phyloP scores from a whole-genome alignment of 2,888 invertebrate genomes.

The Lottia gigantea region DNA sequence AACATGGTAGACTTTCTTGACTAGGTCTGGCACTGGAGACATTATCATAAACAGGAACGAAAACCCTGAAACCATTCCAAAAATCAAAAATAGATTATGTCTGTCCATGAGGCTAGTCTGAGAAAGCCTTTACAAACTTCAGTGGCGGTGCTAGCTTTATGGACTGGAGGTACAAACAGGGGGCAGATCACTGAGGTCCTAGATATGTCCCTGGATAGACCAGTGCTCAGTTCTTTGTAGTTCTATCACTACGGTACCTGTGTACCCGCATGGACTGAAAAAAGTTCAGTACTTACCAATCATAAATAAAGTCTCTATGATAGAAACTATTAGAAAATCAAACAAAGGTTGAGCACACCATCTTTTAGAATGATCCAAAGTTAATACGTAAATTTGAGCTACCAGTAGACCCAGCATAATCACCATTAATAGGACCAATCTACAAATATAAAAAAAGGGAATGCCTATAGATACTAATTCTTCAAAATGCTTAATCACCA shows the following conservation, averaged over 20 bases:
- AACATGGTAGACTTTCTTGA: constrained; percentile 60
- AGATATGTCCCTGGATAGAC: no score
- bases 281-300: constrained; percentile 45
- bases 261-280: no score
- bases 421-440: constrained; percentile 45
- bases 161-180: no score
- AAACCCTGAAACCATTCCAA: constrained; percentile 46
- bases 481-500: no score
- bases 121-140: no score
- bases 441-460: constrained; percentile 33
- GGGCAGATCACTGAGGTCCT: no score
- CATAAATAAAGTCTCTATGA: constrained; percentile 55
- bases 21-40: constrained; percentile 57
- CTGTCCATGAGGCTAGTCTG: background rate
- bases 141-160: no score
- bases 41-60: constrained; percentile 57
- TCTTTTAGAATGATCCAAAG: constrained; percentile 46
- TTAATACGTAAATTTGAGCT: constrained; percentile 54
- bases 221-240: no score
- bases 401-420: constrained; percentile 45
- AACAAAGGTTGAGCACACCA: constrained; percentile 58
- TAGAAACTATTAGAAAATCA: constrained; percentile 52
- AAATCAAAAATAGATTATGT: background rate
- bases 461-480: no score
- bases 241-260: no score